Conservation (phyloP, 2,113 vertebrate genomes). For the Aegotheles bennettii region DNA sequence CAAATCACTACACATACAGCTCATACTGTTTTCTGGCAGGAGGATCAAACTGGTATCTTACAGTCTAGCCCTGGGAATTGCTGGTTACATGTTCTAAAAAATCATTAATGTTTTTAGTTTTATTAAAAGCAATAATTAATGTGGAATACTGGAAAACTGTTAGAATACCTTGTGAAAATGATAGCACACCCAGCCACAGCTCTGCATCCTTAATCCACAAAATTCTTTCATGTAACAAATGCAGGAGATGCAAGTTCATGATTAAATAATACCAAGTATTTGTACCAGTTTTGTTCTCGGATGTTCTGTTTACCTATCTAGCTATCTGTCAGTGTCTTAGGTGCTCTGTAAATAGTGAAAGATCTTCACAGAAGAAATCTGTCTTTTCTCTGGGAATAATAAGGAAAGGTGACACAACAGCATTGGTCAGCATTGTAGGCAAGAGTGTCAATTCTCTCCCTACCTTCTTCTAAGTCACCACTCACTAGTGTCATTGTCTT, state of each 20-base stretch:
- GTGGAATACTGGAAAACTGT: neutral
- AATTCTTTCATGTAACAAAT: neutral
- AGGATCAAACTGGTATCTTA: neutral
- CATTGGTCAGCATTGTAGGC: neutral
- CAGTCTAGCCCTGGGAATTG: neutral
- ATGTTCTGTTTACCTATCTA: neutral
- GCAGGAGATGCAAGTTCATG: neutral
- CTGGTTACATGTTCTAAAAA: neutral
- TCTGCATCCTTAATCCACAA: neutral
- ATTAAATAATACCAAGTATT: neutral
- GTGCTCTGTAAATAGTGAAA: neutral
- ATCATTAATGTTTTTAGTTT: neutral
- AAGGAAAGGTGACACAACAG: neutral
- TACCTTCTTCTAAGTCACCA: neutral
- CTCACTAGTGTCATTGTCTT: neutral
- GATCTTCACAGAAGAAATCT: neutral
- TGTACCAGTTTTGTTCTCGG: neutral
- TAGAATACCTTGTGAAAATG: neutral
- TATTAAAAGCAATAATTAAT: neutral
- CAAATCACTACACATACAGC: neutral
- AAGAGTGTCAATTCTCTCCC: neutral
- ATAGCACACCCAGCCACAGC: neutral
- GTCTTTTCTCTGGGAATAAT: neutral
- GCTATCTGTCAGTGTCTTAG: neutral
- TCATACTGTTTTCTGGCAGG: neutral